Evolutionary conservation across 2,888 invertebrate genomes (phyloP).

Genomic region (Eilema depressum): DNA sequence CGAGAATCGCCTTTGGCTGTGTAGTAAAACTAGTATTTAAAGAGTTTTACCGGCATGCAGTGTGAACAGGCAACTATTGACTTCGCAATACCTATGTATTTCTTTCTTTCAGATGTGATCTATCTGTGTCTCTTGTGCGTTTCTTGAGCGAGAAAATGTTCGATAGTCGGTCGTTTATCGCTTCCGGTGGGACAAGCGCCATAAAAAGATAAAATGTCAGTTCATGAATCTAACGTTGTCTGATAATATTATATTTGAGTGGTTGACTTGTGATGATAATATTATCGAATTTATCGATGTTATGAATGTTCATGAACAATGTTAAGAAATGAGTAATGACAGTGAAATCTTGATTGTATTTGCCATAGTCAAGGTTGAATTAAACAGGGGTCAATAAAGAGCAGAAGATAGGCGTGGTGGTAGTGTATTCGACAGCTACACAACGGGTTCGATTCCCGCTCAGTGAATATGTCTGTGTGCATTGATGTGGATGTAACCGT

Average conservation of each 20-base stretch:
- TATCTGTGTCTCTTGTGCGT: no score
- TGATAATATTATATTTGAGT: neutral
- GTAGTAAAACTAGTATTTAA: no score
- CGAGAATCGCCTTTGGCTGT: no score
- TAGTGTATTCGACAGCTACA: no score
- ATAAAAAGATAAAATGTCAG: neutral
- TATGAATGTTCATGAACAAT: conserved; percentile 11
- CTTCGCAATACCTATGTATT: no score
- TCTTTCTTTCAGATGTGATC: neutral
- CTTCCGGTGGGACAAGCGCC: neutral
- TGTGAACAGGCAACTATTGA: no score
- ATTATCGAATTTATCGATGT: conserved; percentile 2
- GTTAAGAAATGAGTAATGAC: neutral
- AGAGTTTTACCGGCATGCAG: no score
- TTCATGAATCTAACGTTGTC: neutral
- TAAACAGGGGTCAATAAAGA: no score
- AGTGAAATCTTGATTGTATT: neutral
- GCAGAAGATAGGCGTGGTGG: no score
- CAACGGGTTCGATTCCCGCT: no score
- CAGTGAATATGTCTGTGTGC: no score
- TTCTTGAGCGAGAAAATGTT: neutral
- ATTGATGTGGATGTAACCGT: no score
- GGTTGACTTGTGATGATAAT: neutral
- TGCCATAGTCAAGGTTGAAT: neutral
- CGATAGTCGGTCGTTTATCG: neutral